Base-by-base conservation (phyloP, 2,888 invertebrate genomes). In the Cheilosia vernalis region DNA sequence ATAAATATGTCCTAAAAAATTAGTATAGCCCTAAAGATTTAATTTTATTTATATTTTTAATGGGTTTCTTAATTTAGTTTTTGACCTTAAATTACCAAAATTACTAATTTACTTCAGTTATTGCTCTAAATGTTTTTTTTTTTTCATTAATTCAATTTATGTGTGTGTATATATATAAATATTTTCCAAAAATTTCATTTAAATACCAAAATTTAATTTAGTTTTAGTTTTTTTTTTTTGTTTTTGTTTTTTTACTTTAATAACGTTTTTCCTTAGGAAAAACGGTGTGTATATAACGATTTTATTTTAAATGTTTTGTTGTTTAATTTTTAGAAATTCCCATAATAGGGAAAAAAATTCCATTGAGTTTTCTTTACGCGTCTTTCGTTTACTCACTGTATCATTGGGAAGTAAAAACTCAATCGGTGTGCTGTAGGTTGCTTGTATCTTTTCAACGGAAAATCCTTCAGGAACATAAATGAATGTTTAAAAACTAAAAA, bases 201-300 rank as follows among this genome's bases (percentile, higher is more conserved):
- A 92, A 93, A 93, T 93, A 89, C 92, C 92, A 93, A 93, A 92
- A 93, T 93, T 93, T 92, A 92, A 93, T 92, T 92, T 93, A 92
- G 92, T 92, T 92, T 91, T n/a, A n/a, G n/a, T n/a, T n/a, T n/a
- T n/a, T 92, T 88, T 86, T 79, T 82, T 83, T 86, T 27, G 5
- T 5, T 63, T 72, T 82, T 87, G 90, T 83, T 81, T 70, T 76
- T 79, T 76, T 73, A 37, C 90, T 90, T 90, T 73, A 81, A 85
- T 77, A 85, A 80, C 80, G 73, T 87, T 77, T 81, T 85, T 85
- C 85, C 85, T 76, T 85, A 74, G 85, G 85, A 85, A 85, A 85
- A 85, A 81, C 76, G 70, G 58, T 66, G 84, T 84, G 84, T 84
- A 84, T 84, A 84, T 84, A 84, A 84, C 84, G 76, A 81, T 81